phyloP scores from a whole-genome alignment of 2,888 invertebrate genomes.

The Heterodera filipjevi region DNA sequence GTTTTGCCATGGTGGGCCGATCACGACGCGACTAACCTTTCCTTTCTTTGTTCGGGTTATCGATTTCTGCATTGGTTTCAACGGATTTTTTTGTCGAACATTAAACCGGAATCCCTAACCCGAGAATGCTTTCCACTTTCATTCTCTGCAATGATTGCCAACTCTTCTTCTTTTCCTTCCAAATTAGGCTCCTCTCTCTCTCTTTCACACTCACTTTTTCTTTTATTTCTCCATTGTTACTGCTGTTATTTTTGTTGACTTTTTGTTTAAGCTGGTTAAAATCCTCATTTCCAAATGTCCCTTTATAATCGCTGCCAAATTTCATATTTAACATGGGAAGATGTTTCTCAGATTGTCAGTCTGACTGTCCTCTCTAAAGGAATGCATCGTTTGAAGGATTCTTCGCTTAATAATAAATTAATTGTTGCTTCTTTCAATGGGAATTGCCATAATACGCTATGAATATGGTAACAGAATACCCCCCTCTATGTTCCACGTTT shows the following conservation, averaged over 20 bases:
- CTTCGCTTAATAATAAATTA: background rate
- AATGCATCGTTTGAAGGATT: background rate
- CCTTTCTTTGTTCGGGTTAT: background rate
- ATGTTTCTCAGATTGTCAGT: background rate
- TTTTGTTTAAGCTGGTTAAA: background rate
- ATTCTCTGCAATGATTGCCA: constrained; percentile 4
- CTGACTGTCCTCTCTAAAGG: background rate
- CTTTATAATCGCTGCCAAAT: background rate
- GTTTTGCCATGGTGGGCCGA: background rate
- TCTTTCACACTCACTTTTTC: background rate
- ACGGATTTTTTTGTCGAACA: background rate
- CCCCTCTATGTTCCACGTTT: too few relatives aligned
- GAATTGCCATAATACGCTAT: too few relatives aligned
- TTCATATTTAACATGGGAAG: background rate
- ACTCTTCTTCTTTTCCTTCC: background rate
- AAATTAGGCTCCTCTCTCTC: background rate
- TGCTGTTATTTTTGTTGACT: background rate
- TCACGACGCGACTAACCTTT: background rate
- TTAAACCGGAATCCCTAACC: background rate
- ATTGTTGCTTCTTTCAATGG: background rate
- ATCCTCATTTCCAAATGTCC: background rate
- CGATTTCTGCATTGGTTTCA: background rate
- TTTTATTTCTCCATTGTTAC: background rate
- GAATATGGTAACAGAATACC: too few relatives aligned
- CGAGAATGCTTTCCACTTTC: background rate